These are phyloP conservation scores for Tethya wilhelma DNA, from an alignment of 37 sponge, comb jelly and placozoan species.

Conservation along the genomic window DNA sequence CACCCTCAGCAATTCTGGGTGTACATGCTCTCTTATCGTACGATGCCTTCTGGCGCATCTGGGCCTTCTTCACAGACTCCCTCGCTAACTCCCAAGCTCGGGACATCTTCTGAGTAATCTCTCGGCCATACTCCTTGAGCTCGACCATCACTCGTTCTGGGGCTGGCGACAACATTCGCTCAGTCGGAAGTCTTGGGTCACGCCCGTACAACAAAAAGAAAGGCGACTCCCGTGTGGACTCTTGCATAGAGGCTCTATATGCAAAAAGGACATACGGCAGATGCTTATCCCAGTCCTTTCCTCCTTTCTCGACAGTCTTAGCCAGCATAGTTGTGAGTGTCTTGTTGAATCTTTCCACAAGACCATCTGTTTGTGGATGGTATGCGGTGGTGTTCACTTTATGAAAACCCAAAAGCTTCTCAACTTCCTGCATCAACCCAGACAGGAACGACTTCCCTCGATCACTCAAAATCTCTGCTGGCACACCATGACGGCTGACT, in stretches of 20 bases:
- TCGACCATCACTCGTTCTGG: neutral
- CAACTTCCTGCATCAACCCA: slow-evolving; percentile 35
- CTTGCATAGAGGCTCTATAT: slow-evolving; percentile 34
- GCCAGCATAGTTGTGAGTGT: slow-evolving; percentile 30
- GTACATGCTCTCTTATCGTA: slow-evolving; percentile 21
- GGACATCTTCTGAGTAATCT: neutral
- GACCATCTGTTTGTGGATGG: slow-evolving; percentile 63
- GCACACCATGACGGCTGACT: slow-evolving; percentile 68
- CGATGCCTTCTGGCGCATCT: slow-evolving; percentile 34
- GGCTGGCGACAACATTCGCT: slow-evolving; percentile 2
- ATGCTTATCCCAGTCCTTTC: slow-evolving; percentile 36
- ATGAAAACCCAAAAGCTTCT: slow-evolving; percentile 36
- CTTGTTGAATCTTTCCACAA: slow-evolving; percentile 56
- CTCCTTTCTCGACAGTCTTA: slow-evolving; percentile 36
- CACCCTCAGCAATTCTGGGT: slow-evolving; percentile 15
- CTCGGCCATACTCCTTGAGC: slow-evolving; percentile 32
- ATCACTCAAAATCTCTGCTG: slow-evolving; percentile 49
- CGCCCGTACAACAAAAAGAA: slow-evolving; percentile 50
- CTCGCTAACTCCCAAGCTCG: slow-evolving; percentile 55
- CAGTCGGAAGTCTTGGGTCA: slow-evolving; percentile 48
- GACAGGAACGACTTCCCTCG: slow-evolving; percentile 49
- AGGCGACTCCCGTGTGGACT: slow-evolving; percentile 52
- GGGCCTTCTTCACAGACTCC: slow-evolving; percentile 21
- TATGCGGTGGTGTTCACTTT: slow-evolving; percentile 61
- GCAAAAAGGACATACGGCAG: slow-evolving; percentile 52